These are phyloP conservation scores for Chironomus tepperi DNA, from an alignment of 1,140 invertebrate species.

Conservation along the genomic window DNA sequence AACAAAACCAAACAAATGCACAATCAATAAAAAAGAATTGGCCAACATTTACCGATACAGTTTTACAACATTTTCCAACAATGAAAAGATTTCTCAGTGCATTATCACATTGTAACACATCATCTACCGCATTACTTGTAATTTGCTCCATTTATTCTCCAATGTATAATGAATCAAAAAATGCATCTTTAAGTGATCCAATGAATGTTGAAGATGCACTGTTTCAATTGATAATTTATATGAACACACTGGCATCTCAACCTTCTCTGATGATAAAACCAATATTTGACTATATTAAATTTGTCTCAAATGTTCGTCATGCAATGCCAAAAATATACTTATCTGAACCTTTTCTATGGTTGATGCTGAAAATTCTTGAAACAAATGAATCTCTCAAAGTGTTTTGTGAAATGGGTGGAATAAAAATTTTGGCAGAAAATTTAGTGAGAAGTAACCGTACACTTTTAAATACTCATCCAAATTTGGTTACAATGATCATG, in stretches of 20 bases:
- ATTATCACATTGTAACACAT: constrained; percentile 58
- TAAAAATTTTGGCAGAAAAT: constrained; percentile 50
- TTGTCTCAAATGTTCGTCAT: constrained; percentile 40
- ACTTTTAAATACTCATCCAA: constrained; percentile 42
- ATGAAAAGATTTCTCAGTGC: constrained; percentile 73
- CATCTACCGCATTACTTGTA: constrained; percentile 51
- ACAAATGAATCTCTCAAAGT: constrained; percentile 53
- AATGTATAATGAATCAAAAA: constrained; percentile 30
- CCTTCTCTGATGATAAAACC: constrained; percentile 63
- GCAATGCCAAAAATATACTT: constrained; percentile 46
- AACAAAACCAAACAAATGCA: constrained; percentile 45
- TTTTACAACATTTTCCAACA: constrained; percentile 64
- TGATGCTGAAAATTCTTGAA: constrained; percentile 61
- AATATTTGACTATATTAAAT: constrained; percentile 62
- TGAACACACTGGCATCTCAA: constrained; percentile 61
- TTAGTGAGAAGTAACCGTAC: constrained; percentile 47
- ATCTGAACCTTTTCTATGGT: constrained; percentile 67
- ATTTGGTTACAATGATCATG: constrained; percentile 49
- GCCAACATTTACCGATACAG: constrained; percentile 66
- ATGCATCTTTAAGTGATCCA: constrained; percentile 45
- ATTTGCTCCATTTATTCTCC: constrained; percentile 32
- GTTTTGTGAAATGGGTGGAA: constrained; percentile 55
- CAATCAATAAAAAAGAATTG: constrained; percentile 38
- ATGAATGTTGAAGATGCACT: constrained; percentile 72
- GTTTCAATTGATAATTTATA: constrained; percentile 66